A percentile compares a stretch with the other conserved stretches of the same genome.
Evolutionary conservation across 2,113 vertebrate species (phyloP).

Genomic region (Pachycephala philippinensis): DNA sequence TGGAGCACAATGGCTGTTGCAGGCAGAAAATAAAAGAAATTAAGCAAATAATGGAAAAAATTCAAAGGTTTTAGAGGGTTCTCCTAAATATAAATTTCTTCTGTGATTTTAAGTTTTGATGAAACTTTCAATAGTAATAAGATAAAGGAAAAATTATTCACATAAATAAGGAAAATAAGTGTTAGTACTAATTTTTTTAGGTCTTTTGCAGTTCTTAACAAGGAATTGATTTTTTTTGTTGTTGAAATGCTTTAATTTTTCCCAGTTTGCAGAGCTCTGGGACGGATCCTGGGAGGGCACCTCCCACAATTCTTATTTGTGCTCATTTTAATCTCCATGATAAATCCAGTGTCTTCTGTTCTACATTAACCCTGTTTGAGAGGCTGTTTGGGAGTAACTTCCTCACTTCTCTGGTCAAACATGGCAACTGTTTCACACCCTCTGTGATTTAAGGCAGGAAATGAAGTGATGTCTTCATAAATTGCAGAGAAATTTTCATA

Average conservation of each 20-base stretch:
- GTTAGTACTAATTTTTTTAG: neutral
- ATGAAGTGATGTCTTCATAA: constrained; percentile 8
- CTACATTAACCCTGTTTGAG: neutral
- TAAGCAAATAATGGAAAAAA: neutral
- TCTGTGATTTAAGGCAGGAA: neutral
- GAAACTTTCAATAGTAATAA: neutral
- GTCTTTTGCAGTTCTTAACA: neutral
- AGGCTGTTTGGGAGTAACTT: neutral
- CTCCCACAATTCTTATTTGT: neutral
- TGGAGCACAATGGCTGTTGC: neutral
- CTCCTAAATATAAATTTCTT: neutral
- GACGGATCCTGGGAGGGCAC: neutral
- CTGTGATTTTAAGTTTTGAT: neutral
- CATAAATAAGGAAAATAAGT: neutral
- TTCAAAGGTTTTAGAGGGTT: neutral
- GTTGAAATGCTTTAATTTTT: neutral
- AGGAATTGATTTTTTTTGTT: neutral
- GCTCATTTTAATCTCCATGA: neutral
- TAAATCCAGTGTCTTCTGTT: neutral
- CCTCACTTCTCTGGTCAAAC: neutral
- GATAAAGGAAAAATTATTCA: neutral
- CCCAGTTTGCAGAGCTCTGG: neutral
- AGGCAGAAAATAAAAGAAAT: neutral
- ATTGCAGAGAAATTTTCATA: neutral
- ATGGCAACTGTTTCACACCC: neutral